Base-by-base conservation (phyloP, 2,113 vertebrate species). In the Mungos mungo region DNA sequence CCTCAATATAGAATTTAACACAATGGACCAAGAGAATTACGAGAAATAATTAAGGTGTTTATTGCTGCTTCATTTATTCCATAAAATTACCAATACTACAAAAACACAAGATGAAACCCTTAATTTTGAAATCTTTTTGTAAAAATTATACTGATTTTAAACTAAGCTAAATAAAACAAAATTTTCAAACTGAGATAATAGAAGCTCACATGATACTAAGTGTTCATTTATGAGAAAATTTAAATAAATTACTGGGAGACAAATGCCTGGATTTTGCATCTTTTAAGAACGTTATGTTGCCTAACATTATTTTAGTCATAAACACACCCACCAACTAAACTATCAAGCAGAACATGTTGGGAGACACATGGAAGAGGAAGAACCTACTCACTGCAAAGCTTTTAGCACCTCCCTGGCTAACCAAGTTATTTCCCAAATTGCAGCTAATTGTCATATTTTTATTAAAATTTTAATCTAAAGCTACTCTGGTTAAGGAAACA, bases 381-480 rank as follows among this genome's bases (percentile, higher is more conserved):
- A 96, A 92, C 6, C 63, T 65, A 92, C 50, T 47, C 57, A 68
- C 54, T 76, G 41, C 35, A 41, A 60, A 91, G 47, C 25, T 93
- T 76, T 94, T 69, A 93, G 74, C 35, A 80, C 63, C 45, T 90
- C 65, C 35, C 45, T 88, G 38, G 18, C 12, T 54, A 94, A 97
- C 12, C 68, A 95, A 96, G 52, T 12, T 90, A 95, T 33, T 94
- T 95, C 85, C 38, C 69, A 96, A 93, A 88, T 74, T 84, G 38
- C 83, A 92, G n/a, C 71, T 27, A 71, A 93, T 54, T 94, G 18
- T 72, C 38, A 87, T 50, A 83, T 33, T 93, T 63, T 83, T n/a
- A 97, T 80, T 91, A 91, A 93, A 92, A 96, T 76, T 57, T 86
- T 91, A 52, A 88, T 35, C 57, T 85, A 52, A 88, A 97, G 60